phyloP scores from a whole-genome alignment of 1,140 invertebrate species.

The Anastrepha ludens region DNA sequence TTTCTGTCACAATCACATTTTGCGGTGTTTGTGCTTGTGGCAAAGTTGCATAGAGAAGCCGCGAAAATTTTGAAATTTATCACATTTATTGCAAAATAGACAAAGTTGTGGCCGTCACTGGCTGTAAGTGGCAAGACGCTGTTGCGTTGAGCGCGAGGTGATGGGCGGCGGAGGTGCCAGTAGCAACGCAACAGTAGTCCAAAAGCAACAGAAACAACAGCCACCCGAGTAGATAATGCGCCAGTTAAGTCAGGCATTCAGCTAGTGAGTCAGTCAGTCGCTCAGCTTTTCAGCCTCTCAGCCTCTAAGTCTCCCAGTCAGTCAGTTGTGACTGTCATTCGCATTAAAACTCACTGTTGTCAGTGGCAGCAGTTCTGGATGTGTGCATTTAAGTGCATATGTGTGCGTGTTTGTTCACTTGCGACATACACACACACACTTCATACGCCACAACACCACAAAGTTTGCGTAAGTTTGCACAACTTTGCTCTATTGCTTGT shows the following conservation, averaged over 20 bases:
- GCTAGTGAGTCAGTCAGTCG: not conserved
- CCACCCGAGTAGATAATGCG: not conserved
- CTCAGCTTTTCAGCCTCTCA: not conserved
- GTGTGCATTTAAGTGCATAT: not conserved
- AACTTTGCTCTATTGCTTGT: not conserved
- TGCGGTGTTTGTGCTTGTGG: not conserved
- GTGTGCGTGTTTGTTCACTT: not conserved
- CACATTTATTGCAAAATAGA: slow-evolving; percentile 42
- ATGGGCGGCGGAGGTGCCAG: not conserved
- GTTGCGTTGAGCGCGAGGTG: not conserved
- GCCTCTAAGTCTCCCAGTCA: not conserved
- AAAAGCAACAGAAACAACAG: not conserved
- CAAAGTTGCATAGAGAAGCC: slow-evolving; percentile 24
- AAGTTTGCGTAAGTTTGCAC: slow-evolving; percentile 16
- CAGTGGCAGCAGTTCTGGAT: not conserved
- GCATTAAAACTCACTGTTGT: slow-evolving; percentile 22
- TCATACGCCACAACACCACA: not conserved
- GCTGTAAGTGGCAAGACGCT: slow-evolving; percentile 17
- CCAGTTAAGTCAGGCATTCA: slow-evolving; percentile 27
- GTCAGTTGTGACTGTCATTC: not conserved
- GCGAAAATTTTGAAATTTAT: slow-evolving; percentile 41
- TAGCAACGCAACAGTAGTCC: not conserved
- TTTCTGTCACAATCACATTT: slow-evolving; percentile 38
- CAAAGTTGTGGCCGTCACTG: not conserved
- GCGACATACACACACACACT: too few relatives aligned